Evolutionary conservation across 2,797 vertebrate genomes (phyloP), one percentile per base, ranked within the genome.

Genomic region (Chanos chanos): DNA sequence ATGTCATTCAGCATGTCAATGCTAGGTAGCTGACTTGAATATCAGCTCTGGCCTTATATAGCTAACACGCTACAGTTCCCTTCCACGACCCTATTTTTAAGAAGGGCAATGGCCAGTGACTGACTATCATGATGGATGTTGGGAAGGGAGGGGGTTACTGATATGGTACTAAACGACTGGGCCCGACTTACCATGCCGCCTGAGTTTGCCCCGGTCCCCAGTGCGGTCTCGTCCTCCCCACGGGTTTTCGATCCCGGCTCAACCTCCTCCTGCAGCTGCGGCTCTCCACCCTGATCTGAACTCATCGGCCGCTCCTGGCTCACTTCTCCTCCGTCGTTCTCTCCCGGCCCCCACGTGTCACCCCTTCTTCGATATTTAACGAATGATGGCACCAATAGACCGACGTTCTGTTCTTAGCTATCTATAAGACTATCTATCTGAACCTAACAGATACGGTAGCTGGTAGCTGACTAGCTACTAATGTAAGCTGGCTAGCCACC

Each of bases 241-340:
- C 82, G 85, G 85, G 71, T 81, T 78, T 73, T 72, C 75, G 86
- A 83, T 87, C 82, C 87, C 78, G 88, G 89, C 80, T 90, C 89
- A 82, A 86, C 87, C 88, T 91, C 89, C 89, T 90, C 88, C 89
- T 88, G 88, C 87, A 86, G 77, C 88, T 83, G 87, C 87, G 87
- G 86, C 84, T 87, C 88, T 88, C 74, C 86, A 86, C 83, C 88
- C 89, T 86, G 89, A 59, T 89, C 89, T 86, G 89, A 91, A 91
- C 87, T 91, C 89, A 91, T 91, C 87, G 86, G 89, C 89, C 86
- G 89, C 84, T 82, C 87, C 88, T 86, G 83, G 84, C 84, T 87
- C 85, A 82, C 86, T 78, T 81, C 83, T 78, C 83, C 87, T 78
- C 86, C 86, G 84, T 86, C 85, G 69, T 81, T 75, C 88, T 87